Evolutionary conservation across 1,140 invertebrate genomes (phyloP).

Genomic region (Neelides sp.): DNA sequence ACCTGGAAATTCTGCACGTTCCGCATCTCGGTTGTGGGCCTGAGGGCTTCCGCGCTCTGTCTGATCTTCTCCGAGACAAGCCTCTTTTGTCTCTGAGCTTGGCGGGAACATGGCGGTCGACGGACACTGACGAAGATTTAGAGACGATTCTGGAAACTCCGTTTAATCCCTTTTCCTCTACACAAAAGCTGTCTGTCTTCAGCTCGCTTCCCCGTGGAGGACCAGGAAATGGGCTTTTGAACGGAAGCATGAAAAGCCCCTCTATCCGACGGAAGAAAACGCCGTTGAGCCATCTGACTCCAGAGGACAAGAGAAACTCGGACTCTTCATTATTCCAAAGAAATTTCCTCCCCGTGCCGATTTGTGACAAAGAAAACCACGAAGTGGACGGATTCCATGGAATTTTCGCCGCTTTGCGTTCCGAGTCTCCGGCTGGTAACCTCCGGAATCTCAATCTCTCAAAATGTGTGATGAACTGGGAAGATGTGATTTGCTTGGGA

Average conservation of each 20-base stretch:
- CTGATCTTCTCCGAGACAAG: slow-evolving; percentile 38
- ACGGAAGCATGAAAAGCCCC: slow-evolving; percentile 26
- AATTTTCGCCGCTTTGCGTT: slow-evolving; percentile 31
- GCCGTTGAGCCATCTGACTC: slow-evolving; percentile 16
- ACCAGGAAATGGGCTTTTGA: neutral
- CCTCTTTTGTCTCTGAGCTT: slow-evolving; percentile 42
- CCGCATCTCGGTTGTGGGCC: slow-evolving; percentile 45
- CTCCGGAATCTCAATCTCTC: slow-evolving; percentile 43
- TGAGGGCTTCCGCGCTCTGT: slow-evolving; percentile 40
- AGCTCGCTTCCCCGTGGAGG: slow-evolving; percentile 19
- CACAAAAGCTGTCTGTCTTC: slow-evolving; percentile 7
- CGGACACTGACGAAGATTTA: slow-evolving; percentile 19
- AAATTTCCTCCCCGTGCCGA: slow-evolving; percentile 39
- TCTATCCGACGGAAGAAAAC: slow-evolving; percentile 25
- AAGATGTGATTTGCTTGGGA: slow-evolving; percentile 44
- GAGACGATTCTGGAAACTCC: slow-evolving; percentile 23
- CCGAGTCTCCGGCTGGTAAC: slow-evolving; percentile 38
- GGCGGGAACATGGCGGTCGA: slow-evolving; percentile 35
- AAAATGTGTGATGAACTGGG: slow-evolving; percentile 39
- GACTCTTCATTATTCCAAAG: slow-evolving; percentile 43
- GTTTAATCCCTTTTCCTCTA: slow-evolving; percentile 7
- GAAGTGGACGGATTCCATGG: slow-evolving; percentile 32
- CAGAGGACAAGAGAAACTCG: slow-evolving; percentile 41
- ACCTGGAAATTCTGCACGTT: slow-evolving; percentile 42
- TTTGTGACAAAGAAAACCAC: slow-evolving; percentile 40